Percentiles rank a stretch among this genome's conserved stretches.
These are phyloP conservation scores for Pandemis cinnamomeana DNA, from an alignment of 2,888 invertebrate genomes.

Conservation along the genomic window DNA sequence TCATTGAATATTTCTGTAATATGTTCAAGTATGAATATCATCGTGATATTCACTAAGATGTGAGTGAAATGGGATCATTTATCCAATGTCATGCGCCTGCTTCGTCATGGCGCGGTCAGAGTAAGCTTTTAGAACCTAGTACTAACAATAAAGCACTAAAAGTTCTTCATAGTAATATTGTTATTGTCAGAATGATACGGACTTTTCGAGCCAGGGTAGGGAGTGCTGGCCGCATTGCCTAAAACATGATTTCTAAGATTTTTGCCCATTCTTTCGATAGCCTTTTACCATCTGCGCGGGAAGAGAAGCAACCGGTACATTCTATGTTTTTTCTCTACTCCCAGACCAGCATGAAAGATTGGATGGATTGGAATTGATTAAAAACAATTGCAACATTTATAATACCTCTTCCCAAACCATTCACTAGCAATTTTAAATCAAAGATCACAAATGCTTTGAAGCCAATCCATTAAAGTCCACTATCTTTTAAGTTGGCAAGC, in stretches of 20 bases:
- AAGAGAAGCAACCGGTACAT: too few species aligned
- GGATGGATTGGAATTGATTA: too few species aligned
- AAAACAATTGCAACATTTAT: background rate
- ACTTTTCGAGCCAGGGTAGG: background rate
- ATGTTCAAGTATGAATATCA: slow-evolving; percentile 7
- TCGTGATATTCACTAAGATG: background rate
- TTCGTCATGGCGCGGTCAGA: slow-evolving; percentile 22
- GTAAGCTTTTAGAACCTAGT: background rate
- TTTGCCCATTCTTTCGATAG: too few species aligned
- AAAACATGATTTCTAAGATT: too few species aligned
- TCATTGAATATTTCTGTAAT: background rate
- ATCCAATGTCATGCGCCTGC: slow-evolving; percentile 27
- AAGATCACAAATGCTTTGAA: background rate
- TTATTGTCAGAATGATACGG: background rate
- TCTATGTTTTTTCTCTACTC: too few species aligned
- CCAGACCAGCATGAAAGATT: too few species aligned
- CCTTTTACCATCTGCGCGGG: too few species aligned
- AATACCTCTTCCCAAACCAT: background rate
- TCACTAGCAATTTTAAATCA: background rate
- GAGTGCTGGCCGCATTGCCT: too few species aligned
- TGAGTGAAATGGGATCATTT: slow-evolving; percentile 25
- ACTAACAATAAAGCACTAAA: slow-evolving; percentile 7
- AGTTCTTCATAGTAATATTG: slow-evolving; percentile 8
- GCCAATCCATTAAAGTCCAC: slow-evolving; percentile 1
- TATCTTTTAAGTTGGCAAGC: background rate